A percentile compares a stretch with the other conserved stretches of the same genome.
These are phyloP conservation scores for Eupeodes corollae DNA, from an alignment of 1,140 invertebrate species.

Conservation along the genomic window DNA sequence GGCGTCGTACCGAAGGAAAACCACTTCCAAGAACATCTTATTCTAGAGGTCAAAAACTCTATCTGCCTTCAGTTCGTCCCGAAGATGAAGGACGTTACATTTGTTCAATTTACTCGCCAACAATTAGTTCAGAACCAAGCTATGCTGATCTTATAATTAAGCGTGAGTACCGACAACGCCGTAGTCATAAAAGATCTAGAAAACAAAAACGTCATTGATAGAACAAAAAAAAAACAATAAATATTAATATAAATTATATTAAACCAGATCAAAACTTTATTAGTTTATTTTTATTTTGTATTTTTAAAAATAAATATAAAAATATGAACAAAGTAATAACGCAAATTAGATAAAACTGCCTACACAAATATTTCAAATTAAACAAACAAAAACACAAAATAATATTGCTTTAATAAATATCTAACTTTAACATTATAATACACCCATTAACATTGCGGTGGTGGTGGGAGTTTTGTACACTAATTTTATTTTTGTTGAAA, in stretches of 20 bases:
- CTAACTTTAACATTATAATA: neutral
- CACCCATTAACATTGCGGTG: no score
- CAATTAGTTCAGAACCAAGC: constrained; percentile 31
- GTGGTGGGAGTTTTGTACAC: neutral
- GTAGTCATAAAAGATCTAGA: constrained; percentile 1
- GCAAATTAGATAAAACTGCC: no score
- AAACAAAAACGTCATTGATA: constrained; percentile 4
- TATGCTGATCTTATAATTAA: constrained; percentile 55
- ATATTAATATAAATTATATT: constrained; percentile 3
- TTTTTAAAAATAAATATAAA: constrained; percentile 4
- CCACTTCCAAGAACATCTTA: constrained; percentile 25
- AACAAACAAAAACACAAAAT: neutral
- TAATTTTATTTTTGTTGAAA: neutral
- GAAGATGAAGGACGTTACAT: constrained; percentile 60
- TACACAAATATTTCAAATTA: no score
- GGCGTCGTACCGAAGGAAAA: constrained; percentile 38
- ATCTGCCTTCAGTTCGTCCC: constrained; percentile 41
- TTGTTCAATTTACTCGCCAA: constrained; percentile 45
- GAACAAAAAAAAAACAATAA: constrained; percentile 1
- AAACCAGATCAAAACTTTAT: neutral
- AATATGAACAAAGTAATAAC: neutral
- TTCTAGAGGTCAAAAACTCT: constrained; percentile 13
- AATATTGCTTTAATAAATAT: neutral
- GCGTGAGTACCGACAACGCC: constrained; percentile 46
- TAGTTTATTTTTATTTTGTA: neutral